Evolutionary conservation across 2,797 vertebrate genomes (phyloP).

Genomic region (Otolemur crassicaudatus): DNA sequence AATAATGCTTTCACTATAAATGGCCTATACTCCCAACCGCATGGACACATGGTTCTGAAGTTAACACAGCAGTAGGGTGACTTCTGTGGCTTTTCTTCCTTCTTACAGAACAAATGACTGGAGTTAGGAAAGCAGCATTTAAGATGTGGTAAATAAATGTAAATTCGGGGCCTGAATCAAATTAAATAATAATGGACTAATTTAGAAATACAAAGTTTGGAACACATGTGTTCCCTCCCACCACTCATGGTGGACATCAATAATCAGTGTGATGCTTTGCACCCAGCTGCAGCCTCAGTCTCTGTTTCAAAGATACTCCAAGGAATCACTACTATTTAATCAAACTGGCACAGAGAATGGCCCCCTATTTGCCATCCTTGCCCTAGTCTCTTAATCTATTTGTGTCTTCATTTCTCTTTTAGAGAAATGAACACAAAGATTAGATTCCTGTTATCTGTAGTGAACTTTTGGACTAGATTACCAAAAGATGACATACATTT

Average conservation of each 20-base stretch:
- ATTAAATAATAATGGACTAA: slow-evolving; percentile 22
- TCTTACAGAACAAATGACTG: background rate
- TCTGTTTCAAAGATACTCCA: background rate
- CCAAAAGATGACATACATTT: background rate
- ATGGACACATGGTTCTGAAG: background rate
- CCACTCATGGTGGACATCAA: background rate
- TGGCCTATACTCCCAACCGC: background rate
- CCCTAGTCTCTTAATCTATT: background rate
- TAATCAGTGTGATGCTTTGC: background rate
- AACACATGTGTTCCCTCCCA: background rate
- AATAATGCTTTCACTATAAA: background rate
- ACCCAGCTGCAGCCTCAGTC: background rate
- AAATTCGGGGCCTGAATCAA: background rate
- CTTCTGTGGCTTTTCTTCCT: background rate
- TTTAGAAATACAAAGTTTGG: slow-evolving; percentile 12
- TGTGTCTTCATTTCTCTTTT: background rate
- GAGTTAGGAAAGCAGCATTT: background rate
- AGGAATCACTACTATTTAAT: background rate
- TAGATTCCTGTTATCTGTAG: background rate
- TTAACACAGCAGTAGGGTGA: background rate
- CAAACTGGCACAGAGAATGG: background rate
- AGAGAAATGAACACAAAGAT: slow-evolving; percentile 20
- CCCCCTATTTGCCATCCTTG: background rate
- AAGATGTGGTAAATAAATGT: background rate
- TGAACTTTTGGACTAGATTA: background rate